Evolutionary conservation across 2,888 invertebrate species (phyloP).

Genomic region (Microplitis manilae): DNA sequence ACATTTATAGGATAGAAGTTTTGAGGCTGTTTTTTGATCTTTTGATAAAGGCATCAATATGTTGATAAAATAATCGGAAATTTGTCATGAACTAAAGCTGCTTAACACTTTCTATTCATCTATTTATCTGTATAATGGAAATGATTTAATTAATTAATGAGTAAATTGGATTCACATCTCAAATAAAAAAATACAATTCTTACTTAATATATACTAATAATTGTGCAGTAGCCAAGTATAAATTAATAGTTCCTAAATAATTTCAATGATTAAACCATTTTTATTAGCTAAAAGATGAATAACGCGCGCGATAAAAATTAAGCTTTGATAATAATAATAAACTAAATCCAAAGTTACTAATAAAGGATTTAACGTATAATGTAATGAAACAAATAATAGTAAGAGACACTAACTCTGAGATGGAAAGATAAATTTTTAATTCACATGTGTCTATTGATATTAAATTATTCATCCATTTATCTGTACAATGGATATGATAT

Average conservation of each 20-base stretch:
- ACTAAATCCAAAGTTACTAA: neutral
- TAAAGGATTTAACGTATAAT: too few relatives aligned
- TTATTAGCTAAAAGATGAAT: neutral
- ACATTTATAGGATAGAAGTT: too few relatives aligned
- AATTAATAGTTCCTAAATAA: neutral
- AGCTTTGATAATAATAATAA: neutral
- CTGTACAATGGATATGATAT: slow-evolving; percentile 19
- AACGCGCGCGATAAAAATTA: neutral
- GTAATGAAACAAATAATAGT: neutral
- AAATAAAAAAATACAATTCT: neutral
- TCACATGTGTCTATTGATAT: neutral
- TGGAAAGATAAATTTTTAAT: neutral
- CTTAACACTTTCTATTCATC: too few relatives aligned
- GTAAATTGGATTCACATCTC: neutral
- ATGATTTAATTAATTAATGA: too few relatives aligned
- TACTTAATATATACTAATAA: neutral
- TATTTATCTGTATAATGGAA: too few relatives aligned
- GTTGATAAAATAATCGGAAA: too few relatives aligned
- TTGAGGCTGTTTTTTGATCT: too few relatives aligned
- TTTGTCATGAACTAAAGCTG: too few relatives aligned
- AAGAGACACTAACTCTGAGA: neutral
- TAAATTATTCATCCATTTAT: slow-evolving; percentile 13
- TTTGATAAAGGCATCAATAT: too few relatives aligned
- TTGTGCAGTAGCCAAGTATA: neutral
- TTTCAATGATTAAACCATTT: neutral